Evolutionary conservation across 2,797 vertebrate species (phyloP), one percentile per base, ranked within the genome.

Genomic region (Mormyrus proboscirostris): DNA sequence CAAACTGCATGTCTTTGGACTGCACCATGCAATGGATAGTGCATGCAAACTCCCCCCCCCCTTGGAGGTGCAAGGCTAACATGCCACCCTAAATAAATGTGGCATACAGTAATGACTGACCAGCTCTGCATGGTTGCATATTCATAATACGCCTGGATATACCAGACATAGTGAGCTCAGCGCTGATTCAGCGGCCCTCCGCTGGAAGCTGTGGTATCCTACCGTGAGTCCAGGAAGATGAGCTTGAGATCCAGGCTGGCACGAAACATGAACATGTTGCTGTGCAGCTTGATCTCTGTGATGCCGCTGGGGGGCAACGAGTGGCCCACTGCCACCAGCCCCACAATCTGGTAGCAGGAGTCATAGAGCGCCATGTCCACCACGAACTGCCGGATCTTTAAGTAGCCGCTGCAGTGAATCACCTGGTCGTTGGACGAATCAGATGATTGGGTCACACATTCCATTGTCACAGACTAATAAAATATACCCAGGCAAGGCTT

Each of bases 181-280:
- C 4, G 12, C 49, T 25, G 49, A 50, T 29, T 50, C 12, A 22
- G 65, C 29, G 10, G 4, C 65, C 29, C 29, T 38, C 65, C 12
- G 10, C 62, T 38, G 29, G 65, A 33, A 33, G 69, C 33, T 33
- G 47, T 5, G n/a, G 47, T 22, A 8, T 88, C 94, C 94, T 95
- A 99, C 98, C 97, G 98, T 90, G 97, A 97, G 91, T 99, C 98
- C 89, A 99, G 93, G 94, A 99, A 99, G 89, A 99, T 98, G 88
- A 99, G 95, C 91, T 99, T 98, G 25, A 99, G 95, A 90, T 99
- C 98, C n/a, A 99, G 95, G 85, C 97, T 98, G 90, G 98, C 98
- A 65, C 98, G 95, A 93, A 99, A 99, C 98, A 99, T 99, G 92
- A 99, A 99, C 97, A 99, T 99, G 94, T 99, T 99, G 51, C 97